These are phyloP conservation scores for Sycophila texana DNA, from an alignment of 2,888 invertebrate genomes.

Conservation along the genomic window DNA sequence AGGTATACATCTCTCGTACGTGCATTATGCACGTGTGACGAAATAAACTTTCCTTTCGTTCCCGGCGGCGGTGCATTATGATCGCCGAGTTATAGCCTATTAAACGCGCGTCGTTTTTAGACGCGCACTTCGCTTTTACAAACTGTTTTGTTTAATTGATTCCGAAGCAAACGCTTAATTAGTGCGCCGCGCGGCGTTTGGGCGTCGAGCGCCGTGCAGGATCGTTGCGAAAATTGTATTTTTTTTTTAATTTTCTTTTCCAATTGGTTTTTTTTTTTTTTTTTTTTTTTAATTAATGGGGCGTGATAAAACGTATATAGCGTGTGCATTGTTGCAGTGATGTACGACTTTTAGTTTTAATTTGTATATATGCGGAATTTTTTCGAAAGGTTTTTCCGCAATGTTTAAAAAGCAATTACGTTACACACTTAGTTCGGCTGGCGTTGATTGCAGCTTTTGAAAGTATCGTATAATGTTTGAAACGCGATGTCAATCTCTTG, in stretches of 20 bases:
- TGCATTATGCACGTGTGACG: slow-evolving; percentile 57
- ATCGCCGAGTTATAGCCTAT: slow-evolving; percentile 28
- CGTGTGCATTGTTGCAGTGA: too few relatives aligned
- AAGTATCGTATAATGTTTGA: slow-evolving; percentile 34
- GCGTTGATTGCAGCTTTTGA: background rate
- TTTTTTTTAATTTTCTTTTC: too few relatives aligned
- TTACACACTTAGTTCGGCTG: background rate
- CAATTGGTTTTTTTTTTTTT: too few relatives aligned
- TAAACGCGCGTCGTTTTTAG: background rate
- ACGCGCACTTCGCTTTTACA: background rate
- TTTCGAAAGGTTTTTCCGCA: background rate
- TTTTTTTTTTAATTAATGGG: too few relatives aligned
- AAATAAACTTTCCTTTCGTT: slow-evolving; percentile 16
- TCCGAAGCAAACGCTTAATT: background rate
- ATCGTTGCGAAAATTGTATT: background rate
- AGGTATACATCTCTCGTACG: background rate
- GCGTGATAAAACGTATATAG: too few relatives aligned
- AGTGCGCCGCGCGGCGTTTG: background rate
- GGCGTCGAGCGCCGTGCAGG: too few relatives aligned
- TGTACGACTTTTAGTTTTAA: too few relatives aligned
- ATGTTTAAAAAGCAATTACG: slow-evolving; percentile 14
- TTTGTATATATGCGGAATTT: too few relatives aligned
- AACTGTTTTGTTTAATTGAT: background rate
- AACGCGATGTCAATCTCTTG: slow-evolving; percentile 31
- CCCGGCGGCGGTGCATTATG: slow-evolving; percentile 4